Base-by-base conservation (phyloP, 2,888 invertebrate genomes). In the Aphrophora alni region DNA sequence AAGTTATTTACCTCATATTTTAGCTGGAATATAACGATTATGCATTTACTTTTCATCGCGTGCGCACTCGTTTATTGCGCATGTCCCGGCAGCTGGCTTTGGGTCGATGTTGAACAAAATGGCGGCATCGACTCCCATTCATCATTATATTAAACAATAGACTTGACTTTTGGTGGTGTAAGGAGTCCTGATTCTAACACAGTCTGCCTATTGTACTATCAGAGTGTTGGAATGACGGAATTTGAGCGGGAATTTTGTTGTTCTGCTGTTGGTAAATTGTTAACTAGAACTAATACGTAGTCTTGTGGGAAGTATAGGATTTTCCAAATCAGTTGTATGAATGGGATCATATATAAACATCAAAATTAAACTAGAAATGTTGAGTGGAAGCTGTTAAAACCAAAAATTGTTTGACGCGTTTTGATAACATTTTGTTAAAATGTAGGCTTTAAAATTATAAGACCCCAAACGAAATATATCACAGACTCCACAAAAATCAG, bases 91-190 rank as follows among this genome's bases (percentile, higher is more conserved):
- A 59, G 59, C 59, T 59, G 59, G 59, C 21, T 59, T 59, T 21
- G 59, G 59, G 59, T 59, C 59, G 59, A 59, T 59, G 59, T 59
- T 21, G n/a, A 5, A 59, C 59, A 59, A 59, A 59, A 59, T 59
- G 59, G 59, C 59, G 59, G 59, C 59, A 59, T 21, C 59, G 5
- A 14, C 59, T 59, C 59, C 59, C 59, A 59, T 59, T 59, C 59
- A 59, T 59, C 59, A 59, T 59, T 59, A 59, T 21, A 59, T 59
- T 59, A 59, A 59, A 59, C 59, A 59, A 59, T 59, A 59, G 59
- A n/a, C 21, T 21, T 59, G 59, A 59, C 59, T 59, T 59, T 59
- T 21, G 59, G 59, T 21, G 21, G 44, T n/a, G n/a, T n/a, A n/a
- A 44, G 17, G 21, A 59, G 59, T 21, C 59, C 59, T 21, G 59